A percentile compares a stretch with the other conserved stretches of the same genome.
These are phyloP conservation scores for Gnathonemus echidnorhynchus DNA, from an alignment of 2,113 vertebrate genomes.

Conservation along the genomic window DNA sequence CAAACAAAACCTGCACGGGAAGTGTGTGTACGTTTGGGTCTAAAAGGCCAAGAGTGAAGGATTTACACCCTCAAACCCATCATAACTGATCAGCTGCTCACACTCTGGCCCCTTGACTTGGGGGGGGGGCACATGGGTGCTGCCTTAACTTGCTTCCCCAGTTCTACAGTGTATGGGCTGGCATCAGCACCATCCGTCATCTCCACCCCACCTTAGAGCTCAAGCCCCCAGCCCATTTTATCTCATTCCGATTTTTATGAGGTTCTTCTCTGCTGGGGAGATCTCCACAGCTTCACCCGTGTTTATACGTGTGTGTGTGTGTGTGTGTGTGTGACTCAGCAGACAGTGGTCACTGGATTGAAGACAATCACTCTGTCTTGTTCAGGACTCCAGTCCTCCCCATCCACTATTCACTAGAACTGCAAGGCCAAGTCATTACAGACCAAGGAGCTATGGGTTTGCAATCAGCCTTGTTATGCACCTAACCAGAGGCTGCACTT, in stretches of 20 bases:
- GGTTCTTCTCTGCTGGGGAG: neutral
- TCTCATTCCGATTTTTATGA: neutral
- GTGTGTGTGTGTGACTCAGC: neutral
- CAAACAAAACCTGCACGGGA: conserved; percentile 5
- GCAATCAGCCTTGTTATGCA: neutral
- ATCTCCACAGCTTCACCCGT: neutral
- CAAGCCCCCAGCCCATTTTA: neutral
- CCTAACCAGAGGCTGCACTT: neutral
- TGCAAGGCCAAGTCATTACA: neutral
- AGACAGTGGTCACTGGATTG: neutral
- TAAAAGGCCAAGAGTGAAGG: neutral
- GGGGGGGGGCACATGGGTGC: neutral
- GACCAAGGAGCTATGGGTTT: neutral
- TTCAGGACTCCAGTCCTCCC: neutral
- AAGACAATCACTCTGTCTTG: neutral
- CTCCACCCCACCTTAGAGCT: neutral
- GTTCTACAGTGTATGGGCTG: neutral
- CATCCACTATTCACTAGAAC: neutral
- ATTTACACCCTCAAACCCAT: neutral
- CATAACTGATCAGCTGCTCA: neutral
- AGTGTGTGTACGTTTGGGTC: neutral
- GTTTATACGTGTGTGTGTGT: neutral
- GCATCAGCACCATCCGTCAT: neutral
- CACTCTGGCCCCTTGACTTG: neutral
- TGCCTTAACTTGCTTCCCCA: conserved; percentile 25